Base-by-base conservation (phyloP, 2,113 vertebrate species). In the Lamprotornis superbus region DNA sequence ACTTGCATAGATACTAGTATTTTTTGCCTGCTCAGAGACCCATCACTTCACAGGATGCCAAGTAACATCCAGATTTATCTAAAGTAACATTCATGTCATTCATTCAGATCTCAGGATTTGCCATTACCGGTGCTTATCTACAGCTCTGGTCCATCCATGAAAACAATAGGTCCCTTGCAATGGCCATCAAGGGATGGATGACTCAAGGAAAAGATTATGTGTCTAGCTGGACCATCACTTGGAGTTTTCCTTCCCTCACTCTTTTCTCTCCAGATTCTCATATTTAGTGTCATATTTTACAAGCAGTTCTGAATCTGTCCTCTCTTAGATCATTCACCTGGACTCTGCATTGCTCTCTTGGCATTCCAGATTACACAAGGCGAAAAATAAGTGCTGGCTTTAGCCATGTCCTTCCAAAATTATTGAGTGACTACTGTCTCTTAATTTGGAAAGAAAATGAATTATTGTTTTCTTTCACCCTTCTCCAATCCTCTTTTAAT, bases 1-100 rank as follows among this genome's bases (percentile, higher is more conserved):
- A n/a, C 7, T 74, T 50, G 31, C 21, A 49, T 18, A 57, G 5
- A 3, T 4, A 33, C 3, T 1, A 1, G 4, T 33, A 28, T 21
- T 73, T 65, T 60, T 69, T 61, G 8, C 8, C 49, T 70, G 23
- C 6, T 65, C 5, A 46, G 42, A 65, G 20, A 5, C 9, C 17
- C 12, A n/a, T 40, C 40, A 10, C 5, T 70, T 80, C 71, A 57
- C 31, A 53, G 30, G 18, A 64, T 25, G 24, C 10, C 40, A 52
- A 69, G 10, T 49, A 73, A 35, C 17, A 89, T 3, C 3, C 25
- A 55, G 25, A 39, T 39, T 56, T 67, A 65, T 31, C 25, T 16
- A 30, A 31, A 78, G 5, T 15, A 49, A 1, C 22, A 74, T 64
- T 83, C 7, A 10, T 27, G 17, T 5, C 8, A 55, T 52, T 80